Evolutionary conservation across 2,113 vertebrate species (phyloP).

Genomic region (Lichenostomus cassidix): DNA sequence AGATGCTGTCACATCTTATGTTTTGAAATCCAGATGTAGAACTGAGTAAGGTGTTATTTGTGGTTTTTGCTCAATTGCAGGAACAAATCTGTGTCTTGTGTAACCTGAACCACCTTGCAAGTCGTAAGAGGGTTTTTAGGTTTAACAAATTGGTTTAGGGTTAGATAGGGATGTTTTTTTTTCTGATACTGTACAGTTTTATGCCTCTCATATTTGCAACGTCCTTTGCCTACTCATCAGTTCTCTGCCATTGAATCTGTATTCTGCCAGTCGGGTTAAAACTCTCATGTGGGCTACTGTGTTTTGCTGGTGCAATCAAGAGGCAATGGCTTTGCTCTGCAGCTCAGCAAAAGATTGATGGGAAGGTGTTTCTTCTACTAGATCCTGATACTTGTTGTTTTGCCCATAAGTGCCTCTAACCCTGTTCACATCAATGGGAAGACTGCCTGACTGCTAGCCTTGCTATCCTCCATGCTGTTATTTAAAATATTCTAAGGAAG

Average conservation of each 20-base stretch:
- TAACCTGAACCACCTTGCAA: neutral
- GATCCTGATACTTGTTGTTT: neutral
- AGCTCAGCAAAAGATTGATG: neutral
- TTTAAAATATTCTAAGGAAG: neutral
- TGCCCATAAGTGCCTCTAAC: neutral
- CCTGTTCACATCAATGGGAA: neutral
- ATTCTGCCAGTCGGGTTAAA: neutral
- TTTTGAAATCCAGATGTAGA: neutral
- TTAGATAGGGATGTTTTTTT: neutral
- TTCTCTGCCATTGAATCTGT: neutral
- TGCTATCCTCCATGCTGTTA: neutral
- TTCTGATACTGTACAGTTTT: neutral
- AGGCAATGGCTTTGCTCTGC: neutral
- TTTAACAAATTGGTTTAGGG: neutral
- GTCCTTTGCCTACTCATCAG: neutral
- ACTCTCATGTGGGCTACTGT: neutral
- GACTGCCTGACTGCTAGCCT: neutral
- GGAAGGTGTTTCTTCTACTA: neutral
- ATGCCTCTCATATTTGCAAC: neutral
- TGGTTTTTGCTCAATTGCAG: neutral
- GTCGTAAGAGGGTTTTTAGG: fast-evolving
- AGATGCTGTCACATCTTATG: neutral
- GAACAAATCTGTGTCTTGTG: neutral
- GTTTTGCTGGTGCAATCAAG: neutral
- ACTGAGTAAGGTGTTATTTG: neutral